A percentile compares a stretch with the other conserved stretches of the same genome.
Evolutionary conservation across 1,140 invertebrate species (phyloP).

Genomic region (Epicauta chinensis): DNA sequence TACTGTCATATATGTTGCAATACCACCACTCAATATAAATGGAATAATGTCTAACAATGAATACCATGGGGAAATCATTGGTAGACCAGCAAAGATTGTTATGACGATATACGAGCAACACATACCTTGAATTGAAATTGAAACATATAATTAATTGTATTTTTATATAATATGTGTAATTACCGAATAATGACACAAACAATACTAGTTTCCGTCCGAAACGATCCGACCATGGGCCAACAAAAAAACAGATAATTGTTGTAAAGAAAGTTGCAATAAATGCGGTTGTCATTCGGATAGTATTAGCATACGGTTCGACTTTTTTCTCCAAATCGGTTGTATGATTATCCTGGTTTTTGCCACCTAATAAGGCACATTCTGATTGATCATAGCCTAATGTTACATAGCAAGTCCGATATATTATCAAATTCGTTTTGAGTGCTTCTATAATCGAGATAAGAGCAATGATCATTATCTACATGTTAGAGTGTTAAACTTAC

Average conservation of each 20-base stretch:
- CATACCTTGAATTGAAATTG: slow-evolving; percentile 5
- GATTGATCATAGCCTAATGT: slow-evolving; percentile 45
- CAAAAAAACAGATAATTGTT: slow-evolving; percentile 55
- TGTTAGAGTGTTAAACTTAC: not conserved
- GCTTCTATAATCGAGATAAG: slow-evolving; percentile 44
- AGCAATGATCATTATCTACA: not conserved
- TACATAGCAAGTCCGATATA: slow-evolving; percentile 49
- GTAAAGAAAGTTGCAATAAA: slow-evolving; percentile 56
- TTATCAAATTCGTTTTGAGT: slow-evolving; percentile 48
- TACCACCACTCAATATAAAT: slow-evolving; percentile 23
- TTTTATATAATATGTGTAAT: too few species aligned
- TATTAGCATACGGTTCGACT: slow-evolving; percentile 55
- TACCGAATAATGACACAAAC: slow-evolving; percentile 49
- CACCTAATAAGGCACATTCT: slow-evolving; percentile 47
- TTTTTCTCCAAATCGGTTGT: slow-evolving; percentile 51
- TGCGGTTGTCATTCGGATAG: slow-evolving; percentile 51
- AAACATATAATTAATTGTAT: too few species aligned
- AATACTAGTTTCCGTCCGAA: slow-evolving; percentile 65
- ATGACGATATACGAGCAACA: slow-evolving; percentile 10
- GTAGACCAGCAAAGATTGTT: slow-evolving; percentile 18
- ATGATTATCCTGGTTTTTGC: slow-evolving; percentile 44
- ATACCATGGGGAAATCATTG: slow-evolving; percentile 31
- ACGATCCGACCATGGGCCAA: slow-evolving; percentile 67
- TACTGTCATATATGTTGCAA: slow-evolving; percentile 25
- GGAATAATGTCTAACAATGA: slow-evolving; percentile 21